Conservation (phyloP, 2,113 vertebrate genomes). For the Pangasianodon gigas region DNA sequence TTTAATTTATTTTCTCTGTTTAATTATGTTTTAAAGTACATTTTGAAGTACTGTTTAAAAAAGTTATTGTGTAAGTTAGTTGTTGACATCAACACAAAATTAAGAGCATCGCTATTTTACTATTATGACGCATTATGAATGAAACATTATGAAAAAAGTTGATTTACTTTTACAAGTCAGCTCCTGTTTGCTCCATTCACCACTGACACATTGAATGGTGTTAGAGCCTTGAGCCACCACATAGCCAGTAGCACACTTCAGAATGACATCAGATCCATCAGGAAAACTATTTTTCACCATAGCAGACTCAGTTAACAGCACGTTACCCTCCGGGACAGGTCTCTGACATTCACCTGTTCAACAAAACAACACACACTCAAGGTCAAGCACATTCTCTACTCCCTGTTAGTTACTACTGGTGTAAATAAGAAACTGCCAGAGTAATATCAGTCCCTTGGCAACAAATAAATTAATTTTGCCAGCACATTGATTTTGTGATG, state of each 20-base stretch:
- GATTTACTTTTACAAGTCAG: constrained; percentile 56
- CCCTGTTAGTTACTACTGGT: background rate
- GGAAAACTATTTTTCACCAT: constrained; percentile 57
- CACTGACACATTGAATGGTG: constrained; percentile 35
- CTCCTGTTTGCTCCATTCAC: constrained; percentile 53
- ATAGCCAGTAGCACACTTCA: constrained; percentile 60
- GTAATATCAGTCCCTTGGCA: background rate
- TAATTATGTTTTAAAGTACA: background rate
- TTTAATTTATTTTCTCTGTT: background rate
- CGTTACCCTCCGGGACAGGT: background rate
- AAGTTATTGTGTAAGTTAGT: too few species aligned
- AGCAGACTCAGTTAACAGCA: constrained; percentile 23
- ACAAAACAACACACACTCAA: background rate
- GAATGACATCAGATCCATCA: background rate
- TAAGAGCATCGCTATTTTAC: background rate
- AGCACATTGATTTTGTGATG: background rate
- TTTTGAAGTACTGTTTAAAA: background rate
- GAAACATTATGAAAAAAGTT: background rate
- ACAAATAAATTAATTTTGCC: background rate
- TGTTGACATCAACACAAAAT: background rate
- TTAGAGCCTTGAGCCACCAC: constrained; percentile 30
- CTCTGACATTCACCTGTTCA: constrained; percentile 57
- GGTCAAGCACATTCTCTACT: background rate
- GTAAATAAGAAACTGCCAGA: background rate
- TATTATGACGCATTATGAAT: background rate